Conservation (phyloP, 2,113 vertebrate genomes). For the Tragelaphus strepsiceros region DNA sequence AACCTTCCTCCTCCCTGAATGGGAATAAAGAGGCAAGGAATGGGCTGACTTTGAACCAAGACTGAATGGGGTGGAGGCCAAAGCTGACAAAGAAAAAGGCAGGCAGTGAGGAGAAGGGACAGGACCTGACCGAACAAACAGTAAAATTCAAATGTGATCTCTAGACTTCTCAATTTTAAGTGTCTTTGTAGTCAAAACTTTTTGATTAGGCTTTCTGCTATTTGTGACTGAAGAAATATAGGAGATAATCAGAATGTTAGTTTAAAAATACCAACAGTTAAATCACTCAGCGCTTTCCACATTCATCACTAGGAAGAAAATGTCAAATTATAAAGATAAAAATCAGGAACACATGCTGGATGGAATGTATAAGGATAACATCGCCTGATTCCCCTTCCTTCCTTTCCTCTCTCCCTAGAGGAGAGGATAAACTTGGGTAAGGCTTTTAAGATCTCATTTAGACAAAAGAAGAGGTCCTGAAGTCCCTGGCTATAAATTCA, state of each 20-base stretch:
- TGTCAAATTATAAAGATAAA: conserved; percentile 41
- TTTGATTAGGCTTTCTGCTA: not conserved
- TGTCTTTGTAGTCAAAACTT: not conserved
- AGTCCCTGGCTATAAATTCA: conserved; percentile 36
- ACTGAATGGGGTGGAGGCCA: not conserved
- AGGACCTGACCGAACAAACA: not conserved
- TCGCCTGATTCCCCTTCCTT: not conserved
- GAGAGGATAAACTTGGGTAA: conserved; percentile 28
- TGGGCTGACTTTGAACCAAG: not conserved
- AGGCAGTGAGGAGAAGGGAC: rapidly evolving
- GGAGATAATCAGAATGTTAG: not conserved
- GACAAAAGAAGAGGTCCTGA: conserved; percentile 41
- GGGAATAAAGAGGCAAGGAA: not conserved
- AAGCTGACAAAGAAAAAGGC: not conserved
- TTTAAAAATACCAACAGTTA: conserved; percentile 21
- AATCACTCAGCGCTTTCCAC: conserved; percentile 3
- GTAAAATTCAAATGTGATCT: not conserved
- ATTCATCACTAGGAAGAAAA: conserved; percentile 21
- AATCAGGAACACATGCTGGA: not conserved
- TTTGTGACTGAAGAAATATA: not conserved
- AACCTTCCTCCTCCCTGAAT: not conserved
- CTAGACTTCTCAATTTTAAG: not conserved
- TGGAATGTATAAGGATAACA: not conserved
- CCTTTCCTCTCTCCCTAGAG: not conserved
- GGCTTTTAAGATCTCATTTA: conserved; percentile 63